phyloP scores from a whole-genome alignment of 2,797 vertebrate species.

The Tragelaphus eurycerus region DNA sequence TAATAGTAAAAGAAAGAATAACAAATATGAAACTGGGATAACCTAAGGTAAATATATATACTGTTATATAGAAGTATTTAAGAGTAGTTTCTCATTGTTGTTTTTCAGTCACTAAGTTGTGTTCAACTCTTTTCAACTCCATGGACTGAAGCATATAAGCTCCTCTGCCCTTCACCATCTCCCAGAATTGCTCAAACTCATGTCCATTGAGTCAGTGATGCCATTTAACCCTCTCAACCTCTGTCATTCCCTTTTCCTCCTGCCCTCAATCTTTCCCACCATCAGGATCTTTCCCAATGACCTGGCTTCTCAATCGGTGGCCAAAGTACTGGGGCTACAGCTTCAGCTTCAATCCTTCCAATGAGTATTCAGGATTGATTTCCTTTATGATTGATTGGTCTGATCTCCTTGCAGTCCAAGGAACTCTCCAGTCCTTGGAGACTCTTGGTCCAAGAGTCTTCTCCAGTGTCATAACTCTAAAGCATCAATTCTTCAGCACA shows the following conservation, averaged over 20 bases:
- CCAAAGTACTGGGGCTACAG: background rate
- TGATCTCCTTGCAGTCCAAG: background rate
- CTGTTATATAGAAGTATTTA: background rate
- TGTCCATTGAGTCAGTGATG: background rate
- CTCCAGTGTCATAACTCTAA: background rate
- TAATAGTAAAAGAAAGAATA: background rate
- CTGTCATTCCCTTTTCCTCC: background rate
- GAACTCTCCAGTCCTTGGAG: background rate
- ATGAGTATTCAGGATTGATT: background rate
- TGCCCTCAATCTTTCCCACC: background rate
- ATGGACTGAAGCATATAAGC: background rate
- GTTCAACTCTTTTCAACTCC: background rate
- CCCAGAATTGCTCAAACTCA: background rate
- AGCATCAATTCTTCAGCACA: background rate
- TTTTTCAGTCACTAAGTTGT: background rate
- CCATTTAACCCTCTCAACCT: background rate
- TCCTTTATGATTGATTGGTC: background rate
- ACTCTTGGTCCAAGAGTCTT: background rate
- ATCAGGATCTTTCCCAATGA: background rate
- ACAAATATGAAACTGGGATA: background rate
- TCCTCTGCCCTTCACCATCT: background rate
- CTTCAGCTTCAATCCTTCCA: background rate
- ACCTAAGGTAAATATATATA: background rate
- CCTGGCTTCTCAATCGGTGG: background rate
- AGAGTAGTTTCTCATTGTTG: background rate